Percentiles rank a stretch among this genome's conserved stretches.
phyloP scores from a whole-genome alignment of 1,140 invertebrate genomes.

The Akabosia matsudoensis region DNA sequence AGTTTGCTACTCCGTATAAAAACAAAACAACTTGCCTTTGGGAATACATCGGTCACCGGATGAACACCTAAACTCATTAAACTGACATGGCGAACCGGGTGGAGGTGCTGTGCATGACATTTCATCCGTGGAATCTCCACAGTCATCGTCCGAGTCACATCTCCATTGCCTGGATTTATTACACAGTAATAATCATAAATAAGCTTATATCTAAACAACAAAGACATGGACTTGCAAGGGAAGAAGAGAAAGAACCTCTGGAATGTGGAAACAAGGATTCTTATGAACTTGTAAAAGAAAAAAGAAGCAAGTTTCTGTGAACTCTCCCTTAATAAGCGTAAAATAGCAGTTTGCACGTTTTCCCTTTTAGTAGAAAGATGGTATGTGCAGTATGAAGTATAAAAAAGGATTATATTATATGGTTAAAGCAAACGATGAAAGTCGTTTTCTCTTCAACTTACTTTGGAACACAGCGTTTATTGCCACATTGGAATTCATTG shows the following conservation, averaged over 20 bases:
- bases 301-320: neutral
- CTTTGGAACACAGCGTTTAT: conserved; percentile 72
- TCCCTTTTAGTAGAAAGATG: neutral
- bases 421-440: neutral
- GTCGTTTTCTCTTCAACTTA: neutral
- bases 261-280: neutral
- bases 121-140: conserved; percentile 57
- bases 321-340: neutral
- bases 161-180: neutral
- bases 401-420: neutral
- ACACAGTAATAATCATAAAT: neutral
- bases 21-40: conserved; percentile 52
- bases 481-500: conserved; percentile 85
- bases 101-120: conserved; percentile 58
- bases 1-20: neutral
- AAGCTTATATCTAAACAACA: neutral
- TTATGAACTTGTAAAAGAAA: neutral
- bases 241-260: no score
- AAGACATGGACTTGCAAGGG: no score
- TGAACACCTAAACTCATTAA: conserved; percentile 77
- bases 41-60: conserved; percentile 83
- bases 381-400: neutral
- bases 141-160: conserved; percentile 71
- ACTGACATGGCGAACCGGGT: conserved; percentile 66
- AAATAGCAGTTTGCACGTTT: neutral